phyloP scores from a whole-genome alignment of 2,113 vertebrate genomes.

The Bubalus kerabau region DNA sequence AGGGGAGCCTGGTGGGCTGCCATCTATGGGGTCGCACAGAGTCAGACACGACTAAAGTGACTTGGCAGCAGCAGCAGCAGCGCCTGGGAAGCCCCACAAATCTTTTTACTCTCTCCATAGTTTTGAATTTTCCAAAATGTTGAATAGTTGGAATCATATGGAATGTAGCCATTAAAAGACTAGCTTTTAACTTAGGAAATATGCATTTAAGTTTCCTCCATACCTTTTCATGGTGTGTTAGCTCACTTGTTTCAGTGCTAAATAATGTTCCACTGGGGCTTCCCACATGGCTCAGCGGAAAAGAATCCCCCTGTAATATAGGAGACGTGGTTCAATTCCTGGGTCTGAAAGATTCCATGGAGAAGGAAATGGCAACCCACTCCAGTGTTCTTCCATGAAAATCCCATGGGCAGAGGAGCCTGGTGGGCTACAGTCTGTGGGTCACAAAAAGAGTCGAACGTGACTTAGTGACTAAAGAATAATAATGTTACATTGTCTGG shows the following conservation, averaged over 20 bases:
- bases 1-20: too few relatives aligned
- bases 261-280: neutral
- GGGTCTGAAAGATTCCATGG: neutral
- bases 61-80: neutral
- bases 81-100: neutral
- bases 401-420: neutral
- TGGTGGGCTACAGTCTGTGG: neutral
- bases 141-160: neutral
- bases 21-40: too few relatives aligned
- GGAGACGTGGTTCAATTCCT: neutral
- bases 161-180: neutral
- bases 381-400: neutral
- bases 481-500: neutral
- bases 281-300: fast-evolving
- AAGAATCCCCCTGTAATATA: neutral
- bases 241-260: neutral
- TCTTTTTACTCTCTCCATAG: neutral
- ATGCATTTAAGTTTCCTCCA: neutral
- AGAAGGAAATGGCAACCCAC: neutral
- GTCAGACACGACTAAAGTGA: too few relatives aligned
- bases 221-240: neutral
- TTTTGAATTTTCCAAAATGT: neutral
- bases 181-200: neutral
- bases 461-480: neutral
- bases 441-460: neutral